These are phyloP conservation scores for Caenorhabditis inopinata DNA, from an alignment of 1,140 invertebrate species.

Conservation along the genomic window DNA sequence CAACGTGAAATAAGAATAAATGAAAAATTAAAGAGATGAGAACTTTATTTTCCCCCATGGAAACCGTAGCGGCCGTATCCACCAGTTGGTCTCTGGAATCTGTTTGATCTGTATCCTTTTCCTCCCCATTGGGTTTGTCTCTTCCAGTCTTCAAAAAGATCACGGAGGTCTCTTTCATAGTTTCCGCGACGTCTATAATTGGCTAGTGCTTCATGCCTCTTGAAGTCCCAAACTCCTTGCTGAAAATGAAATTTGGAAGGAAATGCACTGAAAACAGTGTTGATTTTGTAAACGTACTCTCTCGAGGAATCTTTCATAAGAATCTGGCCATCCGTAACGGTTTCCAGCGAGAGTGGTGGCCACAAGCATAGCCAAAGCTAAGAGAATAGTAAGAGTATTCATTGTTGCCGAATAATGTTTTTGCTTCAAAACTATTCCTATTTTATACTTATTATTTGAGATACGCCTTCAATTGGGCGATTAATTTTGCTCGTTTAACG, in stretches of 20 bases:
- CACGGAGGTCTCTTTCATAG: conserved; percentile 14
- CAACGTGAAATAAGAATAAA: too few relatives aligned
- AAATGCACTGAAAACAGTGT: too few relatives aligned
- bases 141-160: conserved; percentile 19
- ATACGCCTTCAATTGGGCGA: neutral
- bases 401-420: neutral
- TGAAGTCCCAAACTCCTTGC: conserved; percentile 23
- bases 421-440: neutral
- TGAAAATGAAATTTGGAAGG: neutral
- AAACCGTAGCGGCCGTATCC: conserved; percentile 14
- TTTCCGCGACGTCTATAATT: neutral
- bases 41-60: neutral
- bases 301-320: conserved; percentile 24
- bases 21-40: too few relatives aligned
- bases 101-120: conserved; percentile 30
- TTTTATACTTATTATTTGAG: neutral
- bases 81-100: conserved; percentile 9
- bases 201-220: neutral
- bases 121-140: conserved; percentile 29
- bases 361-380: conserved; percentile 1
- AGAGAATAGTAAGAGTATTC: neutral
- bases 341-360: neutral
- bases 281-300: too few relatives aligned
- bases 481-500: neutral
- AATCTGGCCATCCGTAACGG: conserved; percentile 23